Evolutionary conservation across 2,888 invertebrate genomes (phyloP).

Genomic region (Gymnoscelis rufifasciata): DNA sequence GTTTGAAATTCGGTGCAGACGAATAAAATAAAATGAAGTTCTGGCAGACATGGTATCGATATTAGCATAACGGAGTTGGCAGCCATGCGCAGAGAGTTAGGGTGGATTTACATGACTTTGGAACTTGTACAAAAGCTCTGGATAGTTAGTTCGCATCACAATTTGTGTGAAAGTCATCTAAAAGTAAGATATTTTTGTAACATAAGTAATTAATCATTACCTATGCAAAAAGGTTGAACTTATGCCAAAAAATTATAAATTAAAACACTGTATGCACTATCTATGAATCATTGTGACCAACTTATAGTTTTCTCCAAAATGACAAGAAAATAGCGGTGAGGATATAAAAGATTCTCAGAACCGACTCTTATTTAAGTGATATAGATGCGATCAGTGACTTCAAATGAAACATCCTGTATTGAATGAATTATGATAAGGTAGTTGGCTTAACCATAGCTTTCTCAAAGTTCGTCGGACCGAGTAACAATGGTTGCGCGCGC

Average conservation of each 20-base stretch:
- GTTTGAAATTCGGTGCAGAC: constrained; percentile 50
- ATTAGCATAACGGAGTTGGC: constrained; percentile 64
- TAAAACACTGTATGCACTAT: too few species aligned
- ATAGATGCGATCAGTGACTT: background rate
- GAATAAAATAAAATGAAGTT: constrained; percentile 58
- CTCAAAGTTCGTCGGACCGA: constrained; percentile 58
- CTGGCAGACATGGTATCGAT: constrained; percentile 56
- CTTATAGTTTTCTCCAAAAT: too few species aligned
- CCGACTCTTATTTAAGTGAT: background rate
- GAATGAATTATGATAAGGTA: constrained; percentile 22
- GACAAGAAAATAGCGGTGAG: too few species aligned
- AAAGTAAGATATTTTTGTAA: too few species aligned
- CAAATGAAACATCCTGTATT: background rate
- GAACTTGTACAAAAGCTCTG: constrained; percentile 2
- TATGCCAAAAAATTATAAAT: too few species aligned
- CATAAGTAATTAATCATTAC: too few species aligned
- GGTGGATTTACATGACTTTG: constrained; percentile 11
- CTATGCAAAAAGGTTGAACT: too few species aligned
- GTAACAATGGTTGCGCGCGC: constrained; percentile 56
- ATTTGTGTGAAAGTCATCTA: background rate
- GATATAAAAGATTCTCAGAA: background rate
- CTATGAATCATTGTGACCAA: too few species aligned
- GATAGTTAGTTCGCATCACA: background rate
- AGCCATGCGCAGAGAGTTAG: constrained; percentile 26
- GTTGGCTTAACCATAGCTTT: constrained; percentile 40